These are phyloP conservation scores for Tragelaphus oryx DNA, from an alignment of 2,797 vertebrate species.

Conservation along the genomic window DNA sequence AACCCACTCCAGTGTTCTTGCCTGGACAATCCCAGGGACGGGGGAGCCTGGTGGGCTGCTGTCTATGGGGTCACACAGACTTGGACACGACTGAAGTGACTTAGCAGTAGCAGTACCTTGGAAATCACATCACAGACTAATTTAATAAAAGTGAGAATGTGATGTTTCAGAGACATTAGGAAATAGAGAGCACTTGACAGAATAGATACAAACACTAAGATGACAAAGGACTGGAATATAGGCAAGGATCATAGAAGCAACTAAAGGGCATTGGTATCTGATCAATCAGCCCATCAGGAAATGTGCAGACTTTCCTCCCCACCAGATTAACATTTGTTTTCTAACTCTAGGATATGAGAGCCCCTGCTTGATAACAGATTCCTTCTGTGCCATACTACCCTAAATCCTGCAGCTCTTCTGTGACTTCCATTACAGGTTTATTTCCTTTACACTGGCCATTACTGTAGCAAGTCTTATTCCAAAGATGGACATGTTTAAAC, in stretches of 20 bases:
- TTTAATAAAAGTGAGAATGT: background rate
- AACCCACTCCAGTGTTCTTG: too few relatives aligned
- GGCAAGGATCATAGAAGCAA: background rate
- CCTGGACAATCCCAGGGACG: too few relatives aligned
- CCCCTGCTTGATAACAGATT: background rate
- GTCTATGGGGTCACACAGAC: too few relatives aligned
- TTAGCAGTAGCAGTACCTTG: background rate
- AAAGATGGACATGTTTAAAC: constrained; percentile 78
- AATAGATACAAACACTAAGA: background rate
- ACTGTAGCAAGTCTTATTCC: constrained; percentile 80
- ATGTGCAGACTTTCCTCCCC: background rate
- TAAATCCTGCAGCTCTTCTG: background rate
- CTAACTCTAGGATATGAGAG: background rate
- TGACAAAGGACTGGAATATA: background rate
- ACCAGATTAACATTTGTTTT: background rate
- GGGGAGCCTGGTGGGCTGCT: too few relatives aligned
- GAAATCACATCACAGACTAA: background rate
- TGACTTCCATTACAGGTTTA: constrained; percentile 73
- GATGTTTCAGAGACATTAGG: background rate
- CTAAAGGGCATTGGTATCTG: background rate
- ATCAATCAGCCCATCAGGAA: background rate
- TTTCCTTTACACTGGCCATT: constrained; percentile 80
- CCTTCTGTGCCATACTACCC: background rate
- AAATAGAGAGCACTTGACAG: background rate
- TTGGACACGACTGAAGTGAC: too few relatives aligned